Evolutionary conservation across 2,113 vertebrate genomes (phyloP).

Genomic region (Mormyrus lacerda): DNA sequence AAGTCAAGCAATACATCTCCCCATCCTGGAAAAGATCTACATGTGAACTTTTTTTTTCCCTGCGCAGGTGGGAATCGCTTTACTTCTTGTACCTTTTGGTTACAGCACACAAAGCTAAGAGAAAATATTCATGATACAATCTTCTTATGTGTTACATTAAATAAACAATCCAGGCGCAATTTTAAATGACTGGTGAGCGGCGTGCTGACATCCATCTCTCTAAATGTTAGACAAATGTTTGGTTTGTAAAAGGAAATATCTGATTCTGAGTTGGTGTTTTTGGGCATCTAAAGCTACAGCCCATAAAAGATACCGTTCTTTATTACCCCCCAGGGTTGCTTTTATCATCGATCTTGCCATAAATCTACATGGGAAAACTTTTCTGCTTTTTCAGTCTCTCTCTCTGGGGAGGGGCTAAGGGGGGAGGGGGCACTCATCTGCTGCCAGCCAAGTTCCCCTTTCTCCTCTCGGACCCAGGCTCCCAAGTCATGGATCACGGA

Average conservation of each 20-base stretch:
- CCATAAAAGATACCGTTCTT: not conserved
- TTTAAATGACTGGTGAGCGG: not conserved
- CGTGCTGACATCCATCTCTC: not conserved
- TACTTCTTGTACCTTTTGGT: not conserved
- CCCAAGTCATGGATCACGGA: constrained; percentile 68
- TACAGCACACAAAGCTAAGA: not conserved
- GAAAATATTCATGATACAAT: not conserved
- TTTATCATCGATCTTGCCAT: not conserved
- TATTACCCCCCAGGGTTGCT: not conserved
- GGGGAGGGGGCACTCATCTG: constrained; percentile 26
- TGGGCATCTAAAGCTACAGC: not conserved
- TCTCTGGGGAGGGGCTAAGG: not conserved
- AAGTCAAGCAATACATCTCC: not conserved
- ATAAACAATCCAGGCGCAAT: not conserved
- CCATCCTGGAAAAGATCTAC: not conserved
- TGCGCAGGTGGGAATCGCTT: not conserved
- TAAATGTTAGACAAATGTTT: not conserved
- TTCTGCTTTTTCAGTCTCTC: not conserved
- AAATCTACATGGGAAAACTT: not conserved
- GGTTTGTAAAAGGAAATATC: not conserved
- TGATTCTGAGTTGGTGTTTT: not conserved
- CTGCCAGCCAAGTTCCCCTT: constrained; percentile 58
- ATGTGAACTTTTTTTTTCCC: not conserved
- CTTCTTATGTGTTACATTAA: not conserved
- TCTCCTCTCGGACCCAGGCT: constrained; percentile 59